Base-by-base conservation (phyloP, 2,888 invertebrate genomes). In the Osmoderma eremita region DNA sequence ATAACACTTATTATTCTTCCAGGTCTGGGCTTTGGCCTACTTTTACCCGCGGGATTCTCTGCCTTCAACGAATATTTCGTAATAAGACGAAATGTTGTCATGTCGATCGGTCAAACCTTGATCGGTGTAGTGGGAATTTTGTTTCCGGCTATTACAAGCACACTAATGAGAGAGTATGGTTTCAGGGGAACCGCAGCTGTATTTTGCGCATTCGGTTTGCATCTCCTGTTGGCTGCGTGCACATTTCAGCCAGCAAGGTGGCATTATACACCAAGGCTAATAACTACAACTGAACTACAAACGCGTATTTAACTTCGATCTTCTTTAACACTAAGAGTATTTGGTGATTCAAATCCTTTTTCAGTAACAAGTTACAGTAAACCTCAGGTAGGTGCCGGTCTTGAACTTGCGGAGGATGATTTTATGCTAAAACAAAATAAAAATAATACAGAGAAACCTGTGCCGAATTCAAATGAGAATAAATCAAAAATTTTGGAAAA, bases 61-160 rank as follows among this genome's bases (percentile, higher is more conserved):
- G 88, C 89, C 4, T 90, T 93, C 74, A 92, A 92, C 74, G 86
- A 88, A 70, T 92, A 91, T 75, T 92, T 92, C 75, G 87, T 88
- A 0, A 86, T 87, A 74, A 89, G 86, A 75, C 84, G 91, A 4
- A 88, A 89, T 0, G 84, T 90, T 62, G 89, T 91, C 84, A 92
- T 91, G 90, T 88, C 90, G 66, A 85, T 89, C 12, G 87, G 90
- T 12, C 92, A 92, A 78, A 87, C 89, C 0, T 81, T 90, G 70
- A 88, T 91, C 73, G 90, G 90, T 8, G 77, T 89, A 48, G 88
- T 88, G 0, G 86, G 87, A 5, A 91, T 92, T 75, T 83, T 87
- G 0, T 90, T 88, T 76, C 92, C 92, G 0, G 84, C 88, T 65
- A 76, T 88, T 1, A 87, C 89, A 45, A 89, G 89, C 42, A 84